These are phyloP conservation scores for Riptortus pedestris DNA, from an alignment of 1,140 invertebrate species.

Conservation along the genomic window DNA sequence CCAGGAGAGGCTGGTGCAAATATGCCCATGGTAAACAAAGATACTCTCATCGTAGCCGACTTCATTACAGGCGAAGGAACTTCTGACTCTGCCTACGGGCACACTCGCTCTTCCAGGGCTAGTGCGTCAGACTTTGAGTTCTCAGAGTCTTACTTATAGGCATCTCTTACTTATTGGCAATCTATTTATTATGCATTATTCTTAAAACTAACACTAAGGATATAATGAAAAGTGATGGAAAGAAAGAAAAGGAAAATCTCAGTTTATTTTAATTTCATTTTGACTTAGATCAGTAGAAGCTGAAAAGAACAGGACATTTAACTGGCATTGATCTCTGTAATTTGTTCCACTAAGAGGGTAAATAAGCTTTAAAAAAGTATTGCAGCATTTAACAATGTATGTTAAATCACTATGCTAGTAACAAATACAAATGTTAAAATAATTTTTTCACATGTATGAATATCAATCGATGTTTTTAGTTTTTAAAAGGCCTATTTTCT, in stretches of 20 bases:
- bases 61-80: constrained; percentile 64
- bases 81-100: constrained; percentile 60
- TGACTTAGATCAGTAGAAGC: too few relatives aligned
- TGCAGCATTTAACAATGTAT: too few relatives aligned
- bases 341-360: too few relatives aligned
- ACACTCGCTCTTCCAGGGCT: constrained; percentile 63
- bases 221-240: not conserved
- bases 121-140: constrained; percentile 75
- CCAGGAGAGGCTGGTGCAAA: constrained; percentile 30
- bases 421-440: too few relatives aligned
- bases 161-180: not conserved
- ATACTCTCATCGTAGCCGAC: constrained; percentile 52
- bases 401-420: too few relatives aligned
- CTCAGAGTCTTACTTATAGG: constrained; percentile 75
- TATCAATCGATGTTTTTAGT: too few relatives aligned
- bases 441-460: too few relatives aligned
- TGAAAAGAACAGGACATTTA: too few relatives aligned
- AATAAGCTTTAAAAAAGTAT: too few relatives aligned
- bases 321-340: too few relatives aligned
- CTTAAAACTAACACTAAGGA: not conserved
- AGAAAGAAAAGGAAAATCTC: not conserved
- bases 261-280: too few relatives aligned
- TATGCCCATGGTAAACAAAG: constrained; percentile 37
- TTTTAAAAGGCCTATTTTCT: too few relatives aligned
- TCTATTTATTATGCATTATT: not conserved